These are phyloP conservation scores for Euura saliciscinereae DNA, from an alignment of 1,140 invertebrate genomes.

Conservation along the genomic window DNA sequence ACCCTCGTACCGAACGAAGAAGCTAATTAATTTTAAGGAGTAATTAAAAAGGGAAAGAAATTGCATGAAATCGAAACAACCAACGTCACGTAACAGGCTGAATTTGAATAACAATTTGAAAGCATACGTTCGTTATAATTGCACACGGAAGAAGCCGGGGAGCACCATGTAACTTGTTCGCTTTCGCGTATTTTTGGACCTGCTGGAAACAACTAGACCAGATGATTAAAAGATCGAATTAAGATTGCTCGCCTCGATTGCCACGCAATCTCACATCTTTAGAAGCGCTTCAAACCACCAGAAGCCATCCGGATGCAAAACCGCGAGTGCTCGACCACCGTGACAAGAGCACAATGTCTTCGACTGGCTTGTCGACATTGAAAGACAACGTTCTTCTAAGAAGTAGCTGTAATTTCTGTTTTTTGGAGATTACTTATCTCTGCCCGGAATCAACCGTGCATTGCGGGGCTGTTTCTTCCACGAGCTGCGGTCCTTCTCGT, in stretches of 20 bases:
- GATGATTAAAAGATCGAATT: not conserved
- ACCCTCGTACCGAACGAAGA: not conserved
- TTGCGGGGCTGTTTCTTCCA: not conserved
- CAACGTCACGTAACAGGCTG: not conserved
- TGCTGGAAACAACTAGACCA: not conserved
- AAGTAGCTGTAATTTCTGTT: not conserved
- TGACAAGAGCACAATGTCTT: not conserved
- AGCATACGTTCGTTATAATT: not conserved
- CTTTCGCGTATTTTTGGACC: not conserved
- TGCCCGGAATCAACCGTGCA: not conserved
- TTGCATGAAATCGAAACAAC: not conserved
- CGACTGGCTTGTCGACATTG: not conserved
- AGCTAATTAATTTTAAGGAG: not conserved
- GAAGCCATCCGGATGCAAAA: conserved; percentile 6
- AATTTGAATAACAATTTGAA: conserved; percentile 2
- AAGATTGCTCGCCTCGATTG: not conserved
- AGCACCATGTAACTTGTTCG: not conserved
- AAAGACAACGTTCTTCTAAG: not conserved
- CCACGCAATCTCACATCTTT: not conserved
- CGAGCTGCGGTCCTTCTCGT: not conserved
- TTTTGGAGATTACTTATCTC: not conserved
- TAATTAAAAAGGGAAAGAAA: not conserved
- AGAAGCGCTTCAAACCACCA: not conserved
- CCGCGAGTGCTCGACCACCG: not conserved
- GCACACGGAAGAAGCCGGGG: not conserved